Percentiles rank a stretch among this genome's conserved stretches.
phyloP scores from a whole-genome alignment of 2,888 invertebrate genomes.

The Campoplex capitator region DNA sequence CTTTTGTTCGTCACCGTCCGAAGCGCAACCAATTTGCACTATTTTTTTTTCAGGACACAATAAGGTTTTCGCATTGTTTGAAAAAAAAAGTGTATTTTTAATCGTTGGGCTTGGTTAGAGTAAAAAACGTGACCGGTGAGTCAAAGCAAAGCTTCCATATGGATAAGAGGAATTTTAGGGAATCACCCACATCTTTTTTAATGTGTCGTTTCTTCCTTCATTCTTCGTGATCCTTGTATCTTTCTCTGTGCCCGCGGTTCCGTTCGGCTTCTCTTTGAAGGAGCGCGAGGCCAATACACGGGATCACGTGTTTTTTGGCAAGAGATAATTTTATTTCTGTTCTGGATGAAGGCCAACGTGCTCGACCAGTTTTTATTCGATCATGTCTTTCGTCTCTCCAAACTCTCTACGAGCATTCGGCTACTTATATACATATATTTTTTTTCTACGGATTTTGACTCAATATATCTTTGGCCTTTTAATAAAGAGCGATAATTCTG shows the following conservation, averaged over 20 bases:
- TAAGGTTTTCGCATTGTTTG: neutral
- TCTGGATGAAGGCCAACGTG: slow-evolving; percentile 63
- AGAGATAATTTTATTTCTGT: slow-evolving; percentile 66
- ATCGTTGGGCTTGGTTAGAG: neutral
- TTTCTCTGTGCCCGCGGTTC: neutral
- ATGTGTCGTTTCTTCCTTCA: slow-evolving; percentile 7
- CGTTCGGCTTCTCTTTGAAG: slow-evolving; percentile 47
- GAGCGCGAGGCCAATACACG: slow-evolving; percentile 26
- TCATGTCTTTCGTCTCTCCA: slow-evolving; percentile 9
- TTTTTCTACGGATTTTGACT: neutral
- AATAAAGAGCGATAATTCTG: slow-evolving; percentile 29
- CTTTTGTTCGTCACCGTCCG: neutral
- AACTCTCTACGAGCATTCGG: slow-evolving; percentile 19
- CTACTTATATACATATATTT: neutral
- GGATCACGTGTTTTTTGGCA: slow-evolving; percentile 49
- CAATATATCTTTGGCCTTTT: neutral
- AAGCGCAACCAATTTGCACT: neutral
- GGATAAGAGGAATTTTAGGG: neutral
- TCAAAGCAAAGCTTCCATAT: neutral
- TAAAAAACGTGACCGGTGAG: neutral
- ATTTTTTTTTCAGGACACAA: neutral
- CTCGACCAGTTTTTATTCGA: slow-evolving; percentile 61
- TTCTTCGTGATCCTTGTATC: slow-evolving; percentile 19
- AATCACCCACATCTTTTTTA: slow-evolving; percentile 18
- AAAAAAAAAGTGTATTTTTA: neutral